phyloP scores from a whole-genome alignment of 2,888 invertebrate species.

The Pseudococcus jackbeardsleyi region DNA sequence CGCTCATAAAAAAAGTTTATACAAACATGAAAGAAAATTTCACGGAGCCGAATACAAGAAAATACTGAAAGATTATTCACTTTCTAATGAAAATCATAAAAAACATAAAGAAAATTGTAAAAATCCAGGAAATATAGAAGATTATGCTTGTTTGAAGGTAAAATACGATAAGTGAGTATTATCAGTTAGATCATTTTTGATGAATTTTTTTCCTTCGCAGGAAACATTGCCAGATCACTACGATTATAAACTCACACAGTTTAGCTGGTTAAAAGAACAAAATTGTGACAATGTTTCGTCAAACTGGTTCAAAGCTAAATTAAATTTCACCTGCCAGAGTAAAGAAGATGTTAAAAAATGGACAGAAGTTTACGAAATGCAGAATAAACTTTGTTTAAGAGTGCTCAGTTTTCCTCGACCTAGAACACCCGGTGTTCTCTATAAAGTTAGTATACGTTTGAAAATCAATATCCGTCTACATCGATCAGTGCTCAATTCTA shows the following conservation, averaged over 20 bases:
- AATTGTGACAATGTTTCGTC: not conserved
- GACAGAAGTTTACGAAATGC: constrained; percentile 21
- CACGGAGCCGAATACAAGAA: constrained; percentile 40
- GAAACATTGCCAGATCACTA: not conserved
- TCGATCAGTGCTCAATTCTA: not conserved
- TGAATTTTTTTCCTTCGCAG: not conserved
- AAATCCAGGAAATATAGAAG: constrained; percentile 19
- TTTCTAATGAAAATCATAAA: not conserved
- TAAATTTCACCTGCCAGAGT: not conserved
- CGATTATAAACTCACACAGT: constrained; percentile 4
- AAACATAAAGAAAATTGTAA: not conserved
- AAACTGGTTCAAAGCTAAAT: constrained; percentile 8
- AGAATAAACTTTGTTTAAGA: constrained; percentile 11
- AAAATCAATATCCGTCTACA: not conserved
- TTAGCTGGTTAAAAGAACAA: not conserved
- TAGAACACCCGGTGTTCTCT: not conserved
- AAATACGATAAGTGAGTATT: not conserved
- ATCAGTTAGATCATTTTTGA: not conserved
- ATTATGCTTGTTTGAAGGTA: constrained; percentile 33
- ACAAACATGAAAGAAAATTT: constrained; percentile 49
- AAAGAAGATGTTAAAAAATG: constrained; percentile 15
- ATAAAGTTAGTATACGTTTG: not conserved
- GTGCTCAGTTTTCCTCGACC: constrained; percentile 12
- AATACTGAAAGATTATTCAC: not conserved
- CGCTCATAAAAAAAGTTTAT: constrained; percentile 44